Base-by-base conservation (phyloP, 2,113 vertebrate genomes). In the Centropristis striata region DNA sequence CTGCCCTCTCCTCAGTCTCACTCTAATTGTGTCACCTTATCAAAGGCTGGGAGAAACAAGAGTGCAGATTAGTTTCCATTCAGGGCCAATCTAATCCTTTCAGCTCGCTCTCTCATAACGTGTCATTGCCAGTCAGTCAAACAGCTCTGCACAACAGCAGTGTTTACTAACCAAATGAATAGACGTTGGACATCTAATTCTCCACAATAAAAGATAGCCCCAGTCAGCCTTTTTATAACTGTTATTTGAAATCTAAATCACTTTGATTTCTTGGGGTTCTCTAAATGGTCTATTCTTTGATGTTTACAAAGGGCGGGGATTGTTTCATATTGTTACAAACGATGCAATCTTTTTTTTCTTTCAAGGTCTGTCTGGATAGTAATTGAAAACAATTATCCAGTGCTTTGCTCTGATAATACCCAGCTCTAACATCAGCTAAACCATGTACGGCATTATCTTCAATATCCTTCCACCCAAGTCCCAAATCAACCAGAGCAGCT, bases 41-140 rank as follows among this genome's bases (percentile, higher is more conserved):
- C 92, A 92, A 90, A 84, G 78, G 53, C 88, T 61, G 67, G 15
- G 44, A 80, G 82, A 91, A 90, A 91, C 85, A 90, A 83, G 84
- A 83, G 80, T 63, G 69, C 86, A 90, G 88, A 93, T 92, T 89
- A 91, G 75, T 90, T 90, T 80, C 80, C 79, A 83, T 91, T 92
- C 87, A 90, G 87, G 51, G 72, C 81, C 84, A 86, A 83, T 90
- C 77, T 87, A 90, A 90, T 90, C 88, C 86, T 85, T 92, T 90
- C 88, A 90, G 82, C 59, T 78, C 54, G 15, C 75, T 69, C 80
- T 82, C 80, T 74, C 65, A 81, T 76, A 77, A 86, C 68, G 64
- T 81, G 69, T 85, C 82, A 81, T 51, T 81, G 78, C 51, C 71
- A 82, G 87, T 82, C 89, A 83, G 70, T 87, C 82, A 76, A 67